A percentile compares a stretch with the other conserved stretches of the same genome.
These are phyloP conservation scores for Cremastobaeus sp. DNA, from an alignment of 2,888 invertebrate species.

Conservation along the genomic window DNA sequence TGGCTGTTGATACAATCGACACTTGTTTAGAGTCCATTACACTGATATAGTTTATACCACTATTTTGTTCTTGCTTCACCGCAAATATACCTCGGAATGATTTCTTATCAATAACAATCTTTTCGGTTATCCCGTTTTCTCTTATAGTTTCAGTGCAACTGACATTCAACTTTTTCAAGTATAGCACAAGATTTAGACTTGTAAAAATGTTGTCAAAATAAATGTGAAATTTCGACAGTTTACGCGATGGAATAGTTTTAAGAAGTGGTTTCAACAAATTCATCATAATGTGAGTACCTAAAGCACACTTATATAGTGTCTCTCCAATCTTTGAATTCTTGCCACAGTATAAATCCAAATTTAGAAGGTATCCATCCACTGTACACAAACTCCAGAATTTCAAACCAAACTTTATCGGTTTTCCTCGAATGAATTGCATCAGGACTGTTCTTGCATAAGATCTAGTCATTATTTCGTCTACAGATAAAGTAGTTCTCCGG, in stretches of 20 bases:
- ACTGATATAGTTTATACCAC: too few relatives aligned
- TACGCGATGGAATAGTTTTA: conserved; percentile 17
- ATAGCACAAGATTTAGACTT: conserved; percentile 47
- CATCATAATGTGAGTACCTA: conserved; percentile 58
- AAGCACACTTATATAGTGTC: conserved; percentile 47
- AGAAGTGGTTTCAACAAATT: conserved; percentile 49
- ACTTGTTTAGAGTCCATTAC: too few relatives aligned
- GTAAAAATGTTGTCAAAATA: conserved; percentile 59
- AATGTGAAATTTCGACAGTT: conserved; percentile 41
- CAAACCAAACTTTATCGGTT: conserved; percentile 58
- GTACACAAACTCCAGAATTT: conserved; percentile 60
- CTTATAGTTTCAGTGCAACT: conserved; percentile 42
- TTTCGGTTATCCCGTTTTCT: too few relatives aligned
- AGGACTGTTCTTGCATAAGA: conserved; percentile 47
- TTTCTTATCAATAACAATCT: too few relatives aligned
- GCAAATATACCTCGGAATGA: too few relatives aligned
- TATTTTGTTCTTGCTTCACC: too few relatives aligned
- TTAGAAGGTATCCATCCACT: conserved; percentile 50
- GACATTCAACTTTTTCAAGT: conserved; percentile 58
- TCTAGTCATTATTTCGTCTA: conserved; percentile 59
- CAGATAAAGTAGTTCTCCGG: conserved; percentile 47
- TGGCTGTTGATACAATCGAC: too few relatives aligned
- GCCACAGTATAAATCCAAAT: conserved; percentile 58
- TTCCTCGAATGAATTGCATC: conserved; percentile 58
- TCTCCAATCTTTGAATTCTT: conserved; percentile 42